phyloP scores from a whole-genome alignment of 2,888 invertebrate genomes.

The Laspeyria flexula region DNA sequence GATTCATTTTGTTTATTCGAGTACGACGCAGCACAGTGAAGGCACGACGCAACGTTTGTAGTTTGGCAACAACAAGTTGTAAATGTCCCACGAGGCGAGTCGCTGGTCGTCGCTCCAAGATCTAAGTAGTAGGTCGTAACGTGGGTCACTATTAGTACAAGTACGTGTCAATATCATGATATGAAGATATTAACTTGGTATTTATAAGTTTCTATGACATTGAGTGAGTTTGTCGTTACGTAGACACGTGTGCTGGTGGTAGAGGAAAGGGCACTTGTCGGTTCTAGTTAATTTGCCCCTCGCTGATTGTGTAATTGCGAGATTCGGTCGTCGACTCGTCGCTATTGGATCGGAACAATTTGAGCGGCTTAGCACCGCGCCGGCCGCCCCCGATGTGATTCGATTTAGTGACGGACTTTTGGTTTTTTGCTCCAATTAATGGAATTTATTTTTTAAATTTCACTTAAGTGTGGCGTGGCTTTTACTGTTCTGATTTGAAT shows the following conservation, averaged over 20 bases:
- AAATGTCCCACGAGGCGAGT: too few relatives aligned
- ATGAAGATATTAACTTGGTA: slow-evolving; percentile 2
- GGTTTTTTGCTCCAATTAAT: background rate
- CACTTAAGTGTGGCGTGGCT: background rate
- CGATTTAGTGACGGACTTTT: slow-evolving; percentile 3
- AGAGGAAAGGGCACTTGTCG: background rate
- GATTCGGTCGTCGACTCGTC: background rate
- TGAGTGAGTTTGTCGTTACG: background rate
- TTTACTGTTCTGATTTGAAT: background rate
- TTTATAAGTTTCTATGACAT: background rate
- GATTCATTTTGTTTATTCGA: too few relatives aligned
- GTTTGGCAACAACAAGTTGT: too few relatives aligned
- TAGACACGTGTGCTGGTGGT: too few relatives aligned
- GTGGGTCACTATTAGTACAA: too few relatives aligned
- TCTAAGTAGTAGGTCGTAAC: too few relatives aligned
- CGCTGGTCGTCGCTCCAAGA: too few relatives aligned
- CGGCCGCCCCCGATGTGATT: slow-evolving; percentile 7
- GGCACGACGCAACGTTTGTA: too few relatives aligned
- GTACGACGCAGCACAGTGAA: too few relatives aligned
- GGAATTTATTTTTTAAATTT: background rate
- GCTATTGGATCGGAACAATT: background rate
- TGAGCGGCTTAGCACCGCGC: slow-evolving; percentile 1
- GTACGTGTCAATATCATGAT: too few relatives aligned
- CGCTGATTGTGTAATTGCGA: slow-evolving; percentile 6
- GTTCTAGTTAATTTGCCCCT: slow-evolving; percentile 7